Evolutionary conservation across 2,888 invertebrate species (phyloP), one percentile per base, ranked within the genome.

Genomic region (Diaperis boleti): DNA sequence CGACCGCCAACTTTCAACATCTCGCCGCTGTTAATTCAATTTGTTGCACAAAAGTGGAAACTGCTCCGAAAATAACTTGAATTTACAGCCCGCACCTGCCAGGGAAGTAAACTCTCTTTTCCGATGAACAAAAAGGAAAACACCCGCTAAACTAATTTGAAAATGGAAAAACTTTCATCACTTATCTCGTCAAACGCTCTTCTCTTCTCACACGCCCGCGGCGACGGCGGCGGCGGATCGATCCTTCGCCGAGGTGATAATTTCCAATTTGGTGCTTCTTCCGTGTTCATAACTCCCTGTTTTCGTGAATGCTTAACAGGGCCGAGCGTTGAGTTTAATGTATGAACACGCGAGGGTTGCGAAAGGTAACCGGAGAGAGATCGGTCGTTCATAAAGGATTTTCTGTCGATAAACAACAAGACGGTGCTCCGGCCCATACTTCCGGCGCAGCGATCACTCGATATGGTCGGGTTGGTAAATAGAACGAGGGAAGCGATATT

Each of bases 131-230:
- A 52, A 65, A 47, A 68, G 67, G 66, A 66, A 69, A 69, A 69
- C 67, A 65, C 62, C 67, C 60, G 47, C 37, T 66, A 59, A 65
- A 69, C 68, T 68, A 70, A 70, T 69, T 70, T 68, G 56, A 65
- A 67, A 69, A 70, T 68, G 63, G 65, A 60, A 68, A 70, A 69
- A 70, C 62, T 68, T 68, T 62, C 68, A 66, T 70, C 66, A 68
- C 69, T 67, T 69, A 68, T 68, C 66, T 61, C 67, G 13, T 49
- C 17, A 35, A 49, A 29, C 31, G 45, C 2, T 44, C n/a, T n/a
- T n/a, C n/a, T n/a, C n/a, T n/a, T n/a, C n/a, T 44, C 44, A 44
- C 44, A 44, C 26, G 26, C 31, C n/a, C 47, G 31, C 47, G 14
- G 7, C 47, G 29, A 59, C 39, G 57, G 59, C 42, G 14, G 44